phyloP scores from a whole-genome alignment of 2,888 invertebrate species.

The Heteropelma amictum region DNA sequence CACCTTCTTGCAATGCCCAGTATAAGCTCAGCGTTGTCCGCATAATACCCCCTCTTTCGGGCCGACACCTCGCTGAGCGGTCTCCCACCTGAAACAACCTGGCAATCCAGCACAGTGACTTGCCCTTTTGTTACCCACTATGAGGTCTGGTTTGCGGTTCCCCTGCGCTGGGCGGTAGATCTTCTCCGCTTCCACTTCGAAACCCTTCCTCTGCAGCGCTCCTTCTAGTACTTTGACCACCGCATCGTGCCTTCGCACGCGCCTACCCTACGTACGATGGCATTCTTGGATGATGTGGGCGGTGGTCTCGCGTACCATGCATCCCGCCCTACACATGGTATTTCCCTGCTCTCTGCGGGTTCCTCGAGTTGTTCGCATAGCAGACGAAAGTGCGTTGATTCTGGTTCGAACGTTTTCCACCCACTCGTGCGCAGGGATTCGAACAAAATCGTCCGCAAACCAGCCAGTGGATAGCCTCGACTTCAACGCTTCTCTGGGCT shows the following conservation, averaged over 20 bases:
- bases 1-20: too few species aligned
- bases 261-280: slow-evolving; percentile 68
- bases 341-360: neutral
- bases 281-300: slow-evolving; percentile 68
- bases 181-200: neutral
- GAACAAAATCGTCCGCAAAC: neutral
- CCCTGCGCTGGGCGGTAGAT: slow-evolving; percentile 36
- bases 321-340: neutral
- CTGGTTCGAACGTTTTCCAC: neutral
- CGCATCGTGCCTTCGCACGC: slow-evolving; percentile 61
- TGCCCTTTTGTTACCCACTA: slow-evolving; percentile 56
- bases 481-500: too few species aligned
- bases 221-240: neutral
- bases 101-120: slow-evolving; percentile 66
- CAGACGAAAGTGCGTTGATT: neutral
- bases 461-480: neutral
- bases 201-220: neutral
- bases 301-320: slow-evolving; percentile 11
- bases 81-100: slow-evolving; percentile 66
- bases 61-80: slow-evolving; percentile 59
- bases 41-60: slow-evolving; percentile 64
- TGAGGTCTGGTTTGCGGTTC: slow-evolving; percentile 66
- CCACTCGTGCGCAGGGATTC: neutral
- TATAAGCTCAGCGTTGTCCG: too few species aligned
- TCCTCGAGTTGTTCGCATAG: neutral